These are phyloP conservation scores for Marcusenius ussheri DNA, from an alignment of 2,113 vertebrate species.

Conservation along the genomic window DNA sequence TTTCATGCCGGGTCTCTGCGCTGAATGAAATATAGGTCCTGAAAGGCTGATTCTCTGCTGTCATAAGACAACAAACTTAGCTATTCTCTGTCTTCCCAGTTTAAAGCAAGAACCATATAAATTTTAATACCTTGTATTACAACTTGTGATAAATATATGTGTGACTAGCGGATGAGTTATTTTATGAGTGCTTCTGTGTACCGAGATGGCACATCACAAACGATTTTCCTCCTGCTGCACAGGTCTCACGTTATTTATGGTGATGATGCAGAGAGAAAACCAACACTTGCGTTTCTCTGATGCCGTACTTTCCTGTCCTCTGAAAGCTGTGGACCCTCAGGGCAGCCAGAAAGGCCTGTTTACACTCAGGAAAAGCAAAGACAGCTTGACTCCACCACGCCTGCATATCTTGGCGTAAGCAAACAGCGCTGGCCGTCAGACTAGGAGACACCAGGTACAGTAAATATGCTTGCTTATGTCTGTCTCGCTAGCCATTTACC, in stretches of 20 bases:
- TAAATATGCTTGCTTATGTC: background rate
- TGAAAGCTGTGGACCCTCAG: background rate
- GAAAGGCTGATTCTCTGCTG: background rate
- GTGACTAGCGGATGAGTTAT: conserved; percentile 25
- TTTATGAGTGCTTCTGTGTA: conserved; percentile 27
- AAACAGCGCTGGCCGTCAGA: background rate
- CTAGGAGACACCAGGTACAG: background rate
- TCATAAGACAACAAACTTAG: background rate
- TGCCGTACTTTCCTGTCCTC: conserved; percentile 16
- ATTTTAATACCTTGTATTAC: conserved; percentile 3
- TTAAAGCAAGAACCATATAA: background rate
- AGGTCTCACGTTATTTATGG: conserved; percentile 32
- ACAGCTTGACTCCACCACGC: conserved; percentile 18
- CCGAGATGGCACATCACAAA: conserved; percentile 26
- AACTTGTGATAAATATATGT: conserved; percentile 8
- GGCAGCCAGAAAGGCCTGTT: conserved; percentile 8
- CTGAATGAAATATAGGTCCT: background rate
- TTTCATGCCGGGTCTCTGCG: background rate
- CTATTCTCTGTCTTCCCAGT: conserved; percentile 28
- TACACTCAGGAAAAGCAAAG: conserved; percentile 30
- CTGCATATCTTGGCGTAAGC: conserved; percentile 20
- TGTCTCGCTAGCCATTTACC: conserved; percentile 25
- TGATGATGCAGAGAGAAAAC: conserved; percentile 22
- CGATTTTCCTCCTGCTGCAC: conserved; percentile 26
- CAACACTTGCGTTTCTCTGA: background rate